Percentiles rank a stretch among this genome's conserved stretches.
These are phyloP conservation scores for Drosophila multiciliata DNA, from an alignment of 2,888 invertebrate genomes.

Conservation along the genomic window DNA sequence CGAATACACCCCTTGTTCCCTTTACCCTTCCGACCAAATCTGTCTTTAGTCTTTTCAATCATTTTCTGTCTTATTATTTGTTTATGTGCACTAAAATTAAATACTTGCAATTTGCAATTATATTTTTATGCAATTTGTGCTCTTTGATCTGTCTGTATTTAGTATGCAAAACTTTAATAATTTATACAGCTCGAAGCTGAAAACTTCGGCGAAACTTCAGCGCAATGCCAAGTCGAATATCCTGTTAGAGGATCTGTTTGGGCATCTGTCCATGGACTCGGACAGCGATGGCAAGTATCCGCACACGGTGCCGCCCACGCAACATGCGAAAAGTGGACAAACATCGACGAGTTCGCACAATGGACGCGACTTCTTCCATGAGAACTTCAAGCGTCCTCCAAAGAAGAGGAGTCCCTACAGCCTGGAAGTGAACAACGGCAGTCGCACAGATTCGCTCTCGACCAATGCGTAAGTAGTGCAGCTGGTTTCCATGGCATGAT, in stretches of 20 bases:
- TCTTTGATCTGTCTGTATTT: constrained; percentile 14
- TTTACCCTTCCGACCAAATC: not conserved
- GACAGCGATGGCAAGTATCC: constrained; percentile 83
- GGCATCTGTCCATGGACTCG: constrained; percentile 83
- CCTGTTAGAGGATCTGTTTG: constrained; percentile 84
- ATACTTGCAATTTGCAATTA: not conserved
- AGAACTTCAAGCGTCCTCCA: constrained; percentile 55
- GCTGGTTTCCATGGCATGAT: constrained; percentile 21
- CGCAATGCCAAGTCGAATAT: constrained; percentile 82
- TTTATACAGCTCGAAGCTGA: constrained; percentile 83
- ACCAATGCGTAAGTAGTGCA: constrained; percentile 82
- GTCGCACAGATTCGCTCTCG: constrained; percentile 81
- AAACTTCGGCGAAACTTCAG: constrained; percentile 82
- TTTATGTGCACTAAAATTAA: not conserved
- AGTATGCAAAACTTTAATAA: constrained; percentile 15
- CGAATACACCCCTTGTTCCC: not conserved
- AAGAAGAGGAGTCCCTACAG: constrained; percentile 57
- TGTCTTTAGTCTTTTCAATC: not conserved
- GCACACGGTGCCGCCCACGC: constrained; percentile 79
- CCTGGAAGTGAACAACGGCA: constrained; percentile 80
- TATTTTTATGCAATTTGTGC: not conserved
- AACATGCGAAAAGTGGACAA: constrained; percentile 72
- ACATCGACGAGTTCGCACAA: constrained; percentile 70
- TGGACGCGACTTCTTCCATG: constrained; percentile 73
- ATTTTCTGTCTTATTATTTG: not conserved